A percentile compares a stretch with the other conserved stretches of the same genome.
Conservation (phyloP, 2,888 invertebrate species). For the Cancer borealis region DNA sequence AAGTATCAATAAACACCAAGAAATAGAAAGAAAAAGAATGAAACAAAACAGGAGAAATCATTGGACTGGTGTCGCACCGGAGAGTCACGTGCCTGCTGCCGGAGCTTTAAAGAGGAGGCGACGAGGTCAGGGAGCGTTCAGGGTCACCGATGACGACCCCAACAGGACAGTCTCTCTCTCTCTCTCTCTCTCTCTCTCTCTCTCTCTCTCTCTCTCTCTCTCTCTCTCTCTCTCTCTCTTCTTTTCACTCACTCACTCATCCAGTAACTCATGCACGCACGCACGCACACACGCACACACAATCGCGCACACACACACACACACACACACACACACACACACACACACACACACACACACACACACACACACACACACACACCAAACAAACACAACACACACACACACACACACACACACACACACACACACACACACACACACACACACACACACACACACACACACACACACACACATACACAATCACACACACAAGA, state of each 20-base stretch:
- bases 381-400: too few relatives aligned
- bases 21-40: not conserved
- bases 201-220: slow-evolving; percentile 49
- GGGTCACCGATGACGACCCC: not conserved
- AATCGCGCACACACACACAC: slow-evolving; percentile 30
- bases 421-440: too few relatives aligned
- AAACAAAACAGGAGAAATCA: not conserved
- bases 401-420: too few relatives aligned
- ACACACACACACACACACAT: not conserved
- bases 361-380: too few relatives aligned
- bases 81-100: not conserved
- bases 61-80: not conserved
- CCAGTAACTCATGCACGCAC: too few relatives aligned
- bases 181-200: slow-evolving; percentile 37
- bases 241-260: too few relatives aligned
- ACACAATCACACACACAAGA: slow-evolving; percentile 18
- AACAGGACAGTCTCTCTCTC: not conserved
- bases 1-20: too few relatives aligned
- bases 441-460: not conserved
- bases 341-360: not conserved
- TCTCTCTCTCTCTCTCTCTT: slow-evolving; percentile 47
- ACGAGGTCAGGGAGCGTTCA: not conserved
- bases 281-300: not conserved
- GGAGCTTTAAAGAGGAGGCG: not conserved
- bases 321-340: slow-evolving; percentile 35